Base-by-base conservation (phyloP, 2,113 vertebrate species). In the Taurulus bubalis region DNA sequence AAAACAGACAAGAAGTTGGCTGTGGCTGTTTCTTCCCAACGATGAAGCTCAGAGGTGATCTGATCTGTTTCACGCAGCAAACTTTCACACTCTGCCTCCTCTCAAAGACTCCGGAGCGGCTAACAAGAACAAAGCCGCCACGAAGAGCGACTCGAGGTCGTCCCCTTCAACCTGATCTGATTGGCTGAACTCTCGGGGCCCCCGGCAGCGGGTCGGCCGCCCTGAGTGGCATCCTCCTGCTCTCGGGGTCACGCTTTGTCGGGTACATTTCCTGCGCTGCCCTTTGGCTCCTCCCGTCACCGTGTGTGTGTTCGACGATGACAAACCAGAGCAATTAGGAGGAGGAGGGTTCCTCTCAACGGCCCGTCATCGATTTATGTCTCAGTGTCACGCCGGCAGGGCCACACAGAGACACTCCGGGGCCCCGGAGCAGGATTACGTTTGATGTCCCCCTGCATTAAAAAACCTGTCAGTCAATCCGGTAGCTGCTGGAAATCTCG, bases 271-370 rank as follows among this genome's bases (percentile, higher is more conserved):
- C 51, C 63, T 45, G 36, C 6, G 2, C 15, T 77, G 84, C 34
- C 74, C 71, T 79, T 20, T 79, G 67, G n/a, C 84, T 60, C 62
- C 0, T 24, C 38, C 66, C 79, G 80, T 81, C 71, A 58, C 74
- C 73, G 30, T 2, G 66, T 69, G 47, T 30, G 45, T 66, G 62
- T 68, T 12, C 18, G 63, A 42, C 49, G 2, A 62, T 20, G 66
- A 79, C 65, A 47, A 73, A 82, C 9, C 24, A 3, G 45, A 66
- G 51, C 64, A 80, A 83, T 78, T 58, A 81, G 80, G 70, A 71
- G 1, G 22, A 45, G 28, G 11, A 69, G 7, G 68, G 38, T n/a
- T 72, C 36, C 53, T 45, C 0, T 53, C 8, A 0, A 0, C 32
- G 8, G 34, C 38, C 55, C 6, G 20, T 32, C 63, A n/a, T 63